Base-by-base conservation (phyloP, 2,888 invertebrate genomes). In the Heliothis peltigera region DNA sequence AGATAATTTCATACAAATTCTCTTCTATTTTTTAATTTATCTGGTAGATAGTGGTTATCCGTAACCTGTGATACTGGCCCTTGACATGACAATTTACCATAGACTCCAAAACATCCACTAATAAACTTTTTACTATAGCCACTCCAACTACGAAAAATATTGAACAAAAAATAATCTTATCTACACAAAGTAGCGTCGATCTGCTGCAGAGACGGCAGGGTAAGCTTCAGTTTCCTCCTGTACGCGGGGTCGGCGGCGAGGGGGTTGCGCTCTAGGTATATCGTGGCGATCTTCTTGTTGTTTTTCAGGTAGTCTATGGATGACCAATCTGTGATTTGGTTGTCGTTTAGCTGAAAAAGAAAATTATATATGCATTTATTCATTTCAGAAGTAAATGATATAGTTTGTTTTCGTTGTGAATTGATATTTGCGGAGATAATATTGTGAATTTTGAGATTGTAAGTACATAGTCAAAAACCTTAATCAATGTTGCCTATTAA, bases 251-350 rank as follows among this genome's bases (percentile, higher is more conserved):
- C 98, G 42, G 96, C 95, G 0, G 97, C 96, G 0, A 99, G 90
- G 0, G 99, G 99, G 94, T 99, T 99, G 35, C 97, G 95, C 89
- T 99, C 99, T 82, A 99, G 92, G 90, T 99, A 99, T 55, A 99
- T 96, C 0, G 99, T 99, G 53, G 94, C 90, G 5, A 98, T 88
- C 49, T 96, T 96, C 82, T 96, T 96, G 89, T 97, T 97, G 0
- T 91, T 85, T 19, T 96, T 92, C 48, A 99, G 94, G 57, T 96
- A 95, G 39, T 98, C 97, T 2, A 99, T 87, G 19, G 97, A 97
- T 18, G 95, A 95, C 99, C 99, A 99, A 51, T 97, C 97, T 0
- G 96, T 93, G 48, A 99, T 96, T 80, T 96, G 95, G 91, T 99
- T 99, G 91, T 99, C 97, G 87, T 99, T 99, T 68, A 99, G 92